Conservation (phyloP, 2,113 vertebrate species). For the Nerophis ophidion region DNA sequence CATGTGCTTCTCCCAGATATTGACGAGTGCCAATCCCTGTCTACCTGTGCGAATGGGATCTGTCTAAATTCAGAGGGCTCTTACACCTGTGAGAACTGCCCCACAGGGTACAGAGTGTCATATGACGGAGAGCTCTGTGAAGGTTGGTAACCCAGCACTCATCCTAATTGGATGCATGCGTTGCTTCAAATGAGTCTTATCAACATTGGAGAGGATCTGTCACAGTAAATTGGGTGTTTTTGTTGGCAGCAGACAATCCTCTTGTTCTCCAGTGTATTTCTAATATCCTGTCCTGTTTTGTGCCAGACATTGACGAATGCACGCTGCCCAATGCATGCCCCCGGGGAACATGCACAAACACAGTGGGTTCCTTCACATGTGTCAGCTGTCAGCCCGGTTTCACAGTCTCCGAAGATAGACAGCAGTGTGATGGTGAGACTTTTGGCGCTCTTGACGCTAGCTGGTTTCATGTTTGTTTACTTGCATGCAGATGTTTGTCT, state of each 20-base stretch:
- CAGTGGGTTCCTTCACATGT: conserved; percentile 65
- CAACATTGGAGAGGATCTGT: conserved; percentile 5
- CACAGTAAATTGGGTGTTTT: conserved; percentile 7
- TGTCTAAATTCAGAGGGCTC: conserved; percentile 74
- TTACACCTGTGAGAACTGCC: conserved; percentile 67
- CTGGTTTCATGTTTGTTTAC: conserved; percentile 16
- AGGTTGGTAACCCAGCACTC: conserved; percentile 53
- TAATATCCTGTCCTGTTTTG: conserved; percentile 31
- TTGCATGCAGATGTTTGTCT: conserved; percentile 23
- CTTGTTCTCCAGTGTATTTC: conserved; percentile 3
- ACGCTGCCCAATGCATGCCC: conserved; percentile 52
- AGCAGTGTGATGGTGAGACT: conserved; percentile 62
- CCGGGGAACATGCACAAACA: conserved; percentile 65
- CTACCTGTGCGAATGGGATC: conserved; percentile 67
- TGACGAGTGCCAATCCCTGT: conserved; percentile 67
- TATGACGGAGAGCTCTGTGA: conserved; percentile 68
- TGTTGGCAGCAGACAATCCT: conserved; percentile 3
- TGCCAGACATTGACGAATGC: conserved; percentile 70
- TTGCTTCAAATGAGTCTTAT: background rate
- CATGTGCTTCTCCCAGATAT: conserved; percentile 56
- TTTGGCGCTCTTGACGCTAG: conserved; percentile 20
- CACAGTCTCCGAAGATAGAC: conserved; percentile 55
- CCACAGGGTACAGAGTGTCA: conserved; percentile 67
- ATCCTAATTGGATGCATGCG: conserved; percentile 1
- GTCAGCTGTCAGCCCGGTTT: conserved; percentile 59